Percentiles rank a stretch among this genome's conserved stretches.
phyloP scores from a whole-genome alignment of 2,797 vertebrate genomes.

The Mastacembelus armatus region DNA sequence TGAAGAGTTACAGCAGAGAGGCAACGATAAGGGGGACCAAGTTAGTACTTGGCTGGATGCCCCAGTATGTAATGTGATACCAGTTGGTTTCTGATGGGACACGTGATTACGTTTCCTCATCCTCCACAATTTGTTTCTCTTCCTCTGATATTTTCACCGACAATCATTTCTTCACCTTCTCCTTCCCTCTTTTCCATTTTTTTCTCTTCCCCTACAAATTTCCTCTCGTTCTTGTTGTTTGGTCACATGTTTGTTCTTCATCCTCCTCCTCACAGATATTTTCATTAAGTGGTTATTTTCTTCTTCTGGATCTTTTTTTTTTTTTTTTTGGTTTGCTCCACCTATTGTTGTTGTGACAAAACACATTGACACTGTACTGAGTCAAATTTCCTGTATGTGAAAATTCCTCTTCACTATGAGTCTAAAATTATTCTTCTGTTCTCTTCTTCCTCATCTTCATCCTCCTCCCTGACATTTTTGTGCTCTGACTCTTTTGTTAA shows the following conservation, averaged over 20 bases:
- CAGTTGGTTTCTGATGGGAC: conserved; percentile 13
- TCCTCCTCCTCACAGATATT: neutral
- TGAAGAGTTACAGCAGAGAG: neutral
- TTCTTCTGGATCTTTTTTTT: neutral
- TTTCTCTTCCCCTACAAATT: too few species aligned
- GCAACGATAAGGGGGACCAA: neutral
- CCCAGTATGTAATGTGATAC: neutral
- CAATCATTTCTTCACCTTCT: neutral
- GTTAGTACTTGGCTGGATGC: conserved; percentile 28
- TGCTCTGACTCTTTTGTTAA: neutral
- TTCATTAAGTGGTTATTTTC: neutral
- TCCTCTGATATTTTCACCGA: neutral
- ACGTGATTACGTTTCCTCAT: neutral
- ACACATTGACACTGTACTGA: too few species aligned
- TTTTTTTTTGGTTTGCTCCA: neutral
- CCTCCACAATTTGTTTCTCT: neutral
- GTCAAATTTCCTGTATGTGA: too few species aligned
- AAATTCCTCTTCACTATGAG: neutral
- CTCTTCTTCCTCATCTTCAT: neutral
- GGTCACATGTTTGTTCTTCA: too few species aligned
- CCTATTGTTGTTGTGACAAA: too few species aligned
- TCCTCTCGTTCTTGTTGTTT: neutral
- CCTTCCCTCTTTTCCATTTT: neutral
- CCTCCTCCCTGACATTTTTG: neutral
- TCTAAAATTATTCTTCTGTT: too few species aligned